phyloP scores from a whole-genome alignment of 2,888 invertebrate genomes.

The Hypselothyrea guttata region DNA sequence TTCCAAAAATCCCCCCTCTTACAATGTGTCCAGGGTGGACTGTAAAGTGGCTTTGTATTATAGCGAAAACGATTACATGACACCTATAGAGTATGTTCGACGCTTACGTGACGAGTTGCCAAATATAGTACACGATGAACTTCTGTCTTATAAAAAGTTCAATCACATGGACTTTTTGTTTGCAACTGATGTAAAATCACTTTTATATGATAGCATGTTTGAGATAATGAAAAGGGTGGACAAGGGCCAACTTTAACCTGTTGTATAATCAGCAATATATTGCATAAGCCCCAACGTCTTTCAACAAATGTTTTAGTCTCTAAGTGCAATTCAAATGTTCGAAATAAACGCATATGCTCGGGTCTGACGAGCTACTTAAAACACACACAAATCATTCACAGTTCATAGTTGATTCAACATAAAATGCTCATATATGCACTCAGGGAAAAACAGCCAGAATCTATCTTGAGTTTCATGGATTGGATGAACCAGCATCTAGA shows the following conservation, averaged over 20 bases:
- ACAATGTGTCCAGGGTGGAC: slow-evolving; percentile 82
- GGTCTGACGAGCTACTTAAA: slow-evolving; percentile 42
- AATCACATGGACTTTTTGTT: slow-evolving; percentile 49
- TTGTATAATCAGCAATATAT: too few relatives aligned
- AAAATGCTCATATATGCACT: slow-evolving; percentile 13
- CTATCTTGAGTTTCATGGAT: too few relatives aligned
- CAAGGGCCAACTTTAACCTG: slow-evolving; percentile 37
- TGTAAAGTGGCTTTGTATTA: slow-evolving; percentile 81
- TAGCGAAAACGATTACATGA: slow-evolving; percentile 80
- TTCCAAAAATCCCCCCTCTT: slow-evolving; percentile 78
- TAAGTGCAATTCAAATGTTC: slow-evolving; percentile 47
- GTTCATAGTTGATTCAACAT: slow-evolving; percentile 7
- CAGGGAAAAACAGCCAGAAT: too few relatives aligned
- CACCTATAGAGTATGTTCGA: slow-evolving; percentile 78
- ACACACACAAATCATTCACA: slow-evolving; percentile 17
- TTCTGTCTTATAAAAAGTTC: slow-evolving; percentile 35
- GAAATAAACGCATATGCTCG: slow-evolving; percentile 25
- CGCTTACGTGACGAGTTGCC: slow-evolving; percentile 52
- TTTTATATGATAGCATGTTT: slow-evolving; percentile 45
- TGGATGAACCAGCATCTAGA: too few relatives aligned
- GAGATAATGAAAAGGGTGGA: slow-evolving; percentile 50
- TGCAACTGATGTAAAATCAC: slow-evolving; percentile 39
- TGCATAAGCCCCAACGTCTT: too few relatives aligned
- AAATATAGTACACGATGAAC: slow-evolving; percentile 60
- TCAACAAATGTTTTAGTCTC: too few relatives aligned